Conservation (phyloP, 2,888 invertebrate species). For the Luffia ferchaultella region DNA sequence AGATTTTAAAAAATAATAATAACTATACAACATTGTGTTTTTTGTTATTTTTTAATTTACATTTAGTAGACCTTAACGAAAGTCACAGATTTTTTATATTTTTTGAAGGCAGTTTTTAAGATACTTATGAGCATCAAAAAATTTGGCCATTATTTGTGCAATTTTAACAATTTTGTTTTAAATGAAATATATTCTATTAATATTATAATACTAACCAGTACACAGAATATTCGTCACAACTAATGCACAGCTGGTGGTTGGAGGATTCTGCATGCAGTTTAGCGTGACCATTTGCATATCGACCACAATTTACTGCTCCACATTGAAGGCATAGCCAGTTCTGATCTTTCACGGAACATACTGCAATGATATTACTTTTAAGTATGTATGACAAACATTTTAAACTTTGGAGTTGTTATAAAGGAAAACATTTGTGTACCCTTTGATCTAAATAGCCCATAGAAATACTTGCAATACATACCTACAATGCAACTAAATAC, state of each 20-base stretch:
- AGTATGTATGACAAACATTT: constrained; percentile 5
- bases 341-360: constrained; percentile 70
- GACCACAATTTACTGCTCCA: constrained; percentile 77
- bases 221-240: constrained; percentile 76
- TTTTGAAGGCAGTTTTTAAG: background rate
- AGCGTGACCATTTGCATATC: constrained; percentile 80
- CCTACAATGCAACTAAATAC: constrained; percentile 9
- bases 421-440: too few species aligned
- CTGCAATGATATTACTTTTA: constrained; percentile 34
- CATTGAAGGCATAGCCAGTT: constrained; percentile 83
- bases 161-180: too few species aligned
- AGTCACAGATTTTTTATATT: constrained; percentile 4
- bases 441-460: constrained; percentile 1
- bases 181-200: constrained; percentile 5
- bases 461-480: too few species aligned
- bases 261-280: constrained; percentile 70
- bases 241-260: constrained; percentile 78
- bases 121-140: background rate
- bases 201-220: constrained; percentile 70
- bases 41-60: too few species aligned
- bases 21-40: too few species aligned
- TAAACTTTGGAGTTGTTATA: background rate
- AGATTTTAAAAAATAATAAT: too few species aligned
- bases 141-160: background rate
- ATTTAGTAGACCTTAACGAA: too few species aligned